Conservation (phyloP, 2,888 invertebrate genomes). For the Galerucella pusilla region DNA sequence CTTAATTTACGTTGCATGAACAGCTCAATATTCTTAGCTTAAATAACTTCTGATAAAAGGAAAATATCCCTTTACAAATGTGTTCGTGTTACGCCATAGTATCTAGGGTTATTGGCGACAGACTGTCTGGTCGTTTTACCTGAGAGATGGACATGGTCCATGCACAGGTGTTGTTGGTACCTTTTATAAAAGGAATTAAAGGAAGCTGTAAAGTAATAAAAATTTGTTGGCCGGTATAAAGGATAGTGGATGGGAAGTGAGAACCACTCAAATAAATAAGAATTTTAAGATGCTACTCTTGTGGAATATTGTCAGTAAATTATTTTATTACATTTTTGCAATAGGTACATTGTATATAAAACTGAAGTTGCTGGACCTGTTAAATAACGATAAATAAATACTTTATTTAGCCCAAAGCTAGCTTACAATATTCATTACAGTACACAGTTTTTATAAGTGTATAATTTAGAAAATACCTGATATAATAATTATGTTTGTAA, state of each 20-base stretch:
- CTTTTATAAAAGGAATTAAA: slow-evolving; percentile 26
- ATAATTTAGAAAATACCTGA: no score
- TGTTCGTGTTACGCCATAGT: slow-evolving; percentile 12
- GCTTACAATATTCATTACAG: no score
- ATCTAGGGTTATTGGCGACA: slow-evolving; percentile 52
- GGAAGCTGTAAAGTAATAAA: slow-evolving; percentile 34
- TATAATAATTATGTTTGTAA: no score
- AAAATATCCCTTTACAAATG: neutral
- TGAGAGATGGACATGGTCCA: slow-evolving; percentile 19
- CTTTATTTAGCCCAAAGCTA: no score
- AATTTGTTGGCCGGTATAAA: slow-evolving; percentile 24
- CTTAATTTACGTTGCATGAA: no score
- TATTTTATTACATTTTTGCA: neutral
- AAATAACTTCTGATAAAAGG: no score
- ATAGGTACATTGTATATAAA: neutral
- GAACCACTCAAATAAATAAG: slow-evolving; percentile 13
- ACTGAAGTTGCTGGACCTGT: no score
- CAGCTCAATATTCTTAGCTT: no score
- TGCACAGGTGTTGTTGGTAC: slow-evolving; percentile 29
- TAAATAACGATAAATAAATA: no score
- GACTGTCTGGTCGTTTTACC: slow-evolving; percentile 51
- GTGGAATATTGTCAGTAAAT: neutral
- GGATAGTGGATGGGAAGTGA: slow-evolving; percentile 15
- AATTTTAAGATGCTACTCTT: neutral
- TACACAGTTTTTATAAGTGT: no score